Evolutionary conservation across 2,113 vertebrate species (phyloP).

Genomic region (Otus sunia): DNA sequence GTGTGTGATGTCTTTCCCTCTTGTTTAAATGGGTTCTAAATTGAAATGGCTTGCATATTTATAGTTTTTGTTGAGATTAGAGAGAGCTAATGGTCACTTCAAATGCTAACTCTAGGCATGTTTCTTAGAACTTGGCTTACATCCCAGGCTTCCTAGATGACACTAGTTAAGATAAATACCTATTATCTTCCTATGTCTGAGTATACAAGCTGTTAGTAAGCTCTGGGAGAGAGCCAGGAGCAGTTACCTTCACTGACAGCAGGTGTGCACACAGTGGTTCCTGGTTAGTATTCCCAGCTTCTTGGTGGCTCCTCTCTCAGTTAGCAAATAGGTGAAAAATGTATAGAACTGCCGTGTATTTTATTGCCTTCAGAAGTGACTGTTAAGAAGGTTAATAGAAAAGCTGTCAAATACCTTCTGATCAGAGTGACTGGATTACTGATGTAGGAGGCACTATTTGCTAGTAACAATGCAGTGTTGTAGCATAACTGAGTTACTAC

Average conservation of each 20-base stretch:
- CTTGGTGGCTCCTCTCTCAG: not conserved
- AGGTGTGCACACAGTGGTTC: not conserved
- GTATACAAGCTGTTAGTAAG: not conserved
- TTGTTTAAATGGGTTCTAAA: not conserved
- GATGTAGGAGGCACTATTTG: not conserved
- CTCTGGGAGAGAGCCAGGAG: constrained; percentile 20
- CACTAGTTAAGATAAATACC: constrained; percentile 40
- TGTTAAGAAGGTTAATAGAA: not conserved
- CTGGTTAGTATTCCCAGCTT: not conserved
- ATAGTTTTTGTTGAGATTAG: not conserved
- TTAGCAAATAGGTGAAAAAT: not conserved
- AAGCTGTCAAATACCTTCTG: not conserved
- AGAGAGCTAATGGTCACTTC: not conserved
- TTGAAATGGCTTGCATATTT: not conserved
- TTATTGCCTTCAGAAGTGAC: not conserved
- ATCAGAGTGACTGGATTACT: not conserved
- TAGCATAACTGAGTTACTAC: not conserved
- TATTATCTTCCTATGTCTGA: not conserved
- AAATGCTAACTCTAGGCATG: not conserved
- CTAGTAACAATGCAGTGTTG: not conserved
- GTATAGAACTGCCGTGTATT: not conserved
- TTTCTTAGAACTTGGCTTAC: constrained; percentile 25
- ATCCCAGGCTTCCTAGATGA: constrained; percentile 51
- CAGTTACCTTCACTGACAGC: not conserved
- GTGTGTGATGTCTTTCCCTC: not conserved